These are phyloP conservation scores for Taeniopygia guttata DNA, from an alignment of 2,797 vertebrate species.

Conservation along the genomic window DNA sequence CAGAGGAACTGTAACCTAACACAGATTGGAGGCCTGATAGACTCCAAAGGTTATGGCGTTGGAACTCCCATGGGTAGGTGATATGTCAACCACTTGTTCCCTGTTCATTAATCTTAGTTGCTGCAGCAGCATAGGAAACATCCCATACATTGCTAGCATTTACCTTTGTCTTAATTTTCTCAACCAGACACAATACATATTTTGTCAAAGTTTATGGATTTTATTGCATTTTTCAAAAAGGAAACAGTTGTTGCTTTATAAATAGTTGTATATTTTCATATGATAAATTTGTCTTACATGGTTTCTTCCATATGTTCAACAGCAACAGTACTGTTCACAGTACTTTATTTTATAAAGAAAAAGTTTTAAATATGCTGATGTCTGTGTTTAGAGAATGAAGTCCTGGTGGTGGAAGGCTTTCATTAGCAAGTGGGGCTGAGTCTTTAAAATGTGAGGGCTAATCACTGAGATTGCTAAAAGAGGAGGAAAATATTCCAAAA, in stretches of 20 bases:
- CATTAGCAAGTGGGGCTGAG: background rate
- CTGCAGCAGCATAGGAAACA: background rate
- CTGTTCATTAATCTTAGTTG: slow-evolving; percentile 50
- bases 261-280: background rate
- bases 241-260: background rate
- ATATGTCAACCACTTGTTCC: slow-evolving; percentile 1
- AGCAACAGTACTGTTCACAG: background rate
- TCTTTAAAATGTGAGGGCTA: background rate
- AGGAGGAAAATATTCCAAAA: background rate
- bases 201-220: background rate
- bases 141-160: background rate
- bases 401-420: background rate
- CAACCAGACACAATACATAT: background rate
- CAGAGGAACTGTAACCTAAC: slow-evolving; percentile 98
- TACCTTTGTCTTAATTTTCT: background rate
- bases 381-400: background rate
- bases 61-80: slow-evolving; percentile 97
- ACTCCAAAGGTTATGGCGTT: slow-evolving; percentile 95
- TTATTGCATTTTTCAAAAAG: background rate
- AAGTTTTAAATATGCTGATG: background rate
- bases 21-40: slow-evolving; percentile 96
- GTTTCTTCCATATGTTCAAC: background rate
- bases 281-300: background rate
- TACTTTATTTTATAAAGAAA: background rate
- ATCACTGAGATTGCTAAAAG: background rate